phyloP scores from a whole-genome alignment of 30 jellyfish, hydroid and myxozoan species.

The Morbakka virulenta region DNA sequence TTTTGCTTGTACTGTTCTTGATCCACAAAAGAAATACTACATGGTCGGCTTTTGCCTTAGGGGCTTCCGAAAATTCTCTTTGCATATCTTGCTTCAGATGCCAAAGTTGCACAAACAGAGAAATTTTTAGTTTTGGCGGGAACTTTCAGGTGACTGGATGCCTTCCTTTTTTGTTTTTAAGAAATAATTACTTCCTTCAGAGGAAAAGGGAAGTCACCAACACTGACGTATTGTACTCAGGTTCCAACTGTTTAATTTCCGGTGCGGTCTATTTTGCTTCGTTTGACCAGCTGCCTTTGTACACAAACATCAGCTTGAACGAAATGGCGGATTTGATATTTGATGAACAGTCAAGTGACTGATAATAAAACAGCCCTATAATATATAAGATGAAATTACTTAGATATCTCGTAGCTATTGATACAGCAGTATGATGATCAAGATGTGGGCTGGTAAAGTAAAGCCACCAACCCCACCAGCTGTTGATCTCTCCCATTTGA shows the following conservation, averaged over 20 bases:
- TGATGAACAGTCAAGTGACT: not conserved
- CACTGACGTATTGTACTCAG: not conserved
- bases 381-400: not conserved
- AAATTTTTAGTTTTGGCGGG: too few relatives aligned
- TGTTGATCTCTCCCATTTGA: constrained; percentile 80
- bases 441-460: constrained; percentile 57
- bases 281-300: not conserved
- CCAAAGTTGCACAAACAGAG: too few relatives aligned
- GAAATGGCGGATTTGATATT: not conserved
- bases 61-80: too few relatives aligned
- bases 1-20: too few relatives aligned
- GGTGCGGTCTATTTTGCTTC: not conserved
- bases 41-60: too few relatives aligned
- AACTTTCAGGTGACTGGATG: too few relatives aligned
- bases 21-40: too few relatives aligned
- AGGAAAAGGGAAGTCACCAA: too few relatives aligned
- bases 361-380: too few relatives aligned
- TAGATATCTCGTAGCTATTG: not conserved
- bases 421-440: not conserved
- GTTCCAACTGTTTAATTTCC: not conserved
- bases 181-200: too few relatives aligned
- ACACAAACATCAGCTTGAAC: not conserved
- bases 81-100: too few relatives aligned
- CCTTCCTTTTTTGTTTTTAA: too few relatives aligned
- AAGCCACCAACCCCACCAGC: constrained; percentile 68